These are phyloP conservation scores for Agapostemon virescens DNA, from an alignment of 2,888 invertebrate species.

Conservation along the genomic window DNA sequence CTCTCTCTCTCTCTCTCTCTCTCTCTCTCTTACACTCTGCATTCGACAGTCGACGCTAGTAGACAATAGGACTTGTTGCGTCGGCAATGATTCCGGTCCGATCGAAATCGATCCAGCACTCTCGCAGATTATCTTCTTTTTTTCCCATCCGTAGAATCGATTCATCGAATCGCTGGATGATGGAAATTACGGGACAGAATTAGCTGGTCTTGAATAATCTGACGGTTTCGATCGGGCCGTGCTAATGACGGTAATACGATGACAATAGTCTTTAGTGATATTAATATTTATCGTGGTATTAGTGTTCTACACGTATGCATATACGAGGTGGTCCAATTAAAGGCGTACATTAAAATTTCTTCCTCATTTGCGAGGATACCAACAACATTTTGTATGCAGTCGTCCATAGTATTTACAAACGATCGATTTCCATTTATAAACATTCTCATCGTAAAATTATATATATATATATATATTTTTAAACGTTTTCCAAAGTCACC, in stretches of 20 bases:
- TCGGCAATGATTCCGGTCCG: constrained; percentile 53
- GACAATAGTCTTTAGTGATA: constrained; percentile 68
- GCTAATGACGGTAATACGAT: constrained; percentile 70
- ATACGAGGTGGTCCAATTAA: constrained; percentile 22
- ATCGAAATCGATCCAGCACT: background rate
- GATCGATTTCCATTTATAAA: too few relatives aligned
- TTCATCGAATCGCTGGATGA: background rate
- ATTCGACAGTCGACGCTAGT: constrained; percentile 74
- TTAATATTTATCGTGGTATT: constrained; percentile 68
- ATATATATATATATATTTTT: too few relatives aligned
- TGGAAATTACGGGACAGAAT: background rate
- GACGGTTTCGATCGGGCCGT: constrained; percentile 17
- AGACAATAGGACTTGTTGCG: constrained; percentile 74
- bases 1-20: constrained; percentile 55
- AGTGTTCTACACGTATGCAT: constrained; percentile 67
- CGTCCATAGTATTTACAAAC: background rate
- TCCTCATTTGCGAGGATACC: background rate
- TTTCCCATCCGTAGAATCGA: background rate
- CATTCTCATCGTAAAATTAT: too few relatives aligned
- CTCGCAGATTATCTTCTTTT: background rate
- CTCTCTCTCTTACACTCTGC: constrained; percentile 45
- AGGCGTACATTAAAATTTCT: background rate
- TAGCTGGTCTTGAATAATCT: background rate
- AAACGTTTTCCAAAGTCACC: background rate
- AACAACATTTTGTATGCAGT: background rate